These are phyloP conservation scores for Tachycineta bicolor DNA, from an alignment of 2,113 vertebrate species.

Conservation along the genomic window DNA sequence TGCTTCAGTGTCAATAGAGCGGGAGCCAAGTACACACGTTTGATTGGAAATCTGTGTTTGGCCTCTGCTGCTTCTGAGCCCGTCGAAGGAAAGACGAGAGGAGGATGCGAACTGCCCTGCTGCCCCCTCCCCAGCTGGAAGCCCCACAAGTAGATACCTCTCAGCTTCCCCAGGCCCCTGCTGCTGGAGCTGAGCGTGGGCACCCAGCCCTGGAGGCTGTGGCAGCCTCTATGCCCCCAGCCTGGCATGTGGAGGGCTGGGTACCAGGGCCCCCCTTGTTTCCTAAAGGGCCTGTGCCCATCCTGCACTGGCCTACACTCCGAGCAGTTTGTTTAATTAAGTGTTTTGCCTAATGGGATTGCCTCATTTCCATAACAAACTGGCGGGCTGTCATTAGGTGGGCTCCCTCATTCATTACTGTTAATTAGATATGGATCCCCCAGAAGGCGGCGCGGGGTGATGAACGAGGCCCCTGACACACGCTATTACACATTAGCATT, in stretches of 20 bases:
- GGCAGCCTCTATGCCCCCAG: neutral
- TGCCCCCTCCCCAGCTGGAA: neutral
- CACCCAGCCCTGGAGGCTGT: neutral
- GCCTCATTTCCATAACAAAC: conserved; percentile 79
- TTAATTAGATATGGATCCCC: conserved; percentile 85
- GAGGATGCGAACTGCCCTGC: rapidly evolving
- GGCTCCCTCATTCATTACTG: conserved; percentile 77
- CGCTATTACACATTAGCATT: conserved; percentile 79
- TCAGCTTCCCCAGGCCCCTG: neutral
- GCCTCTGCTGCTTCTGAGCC: neutral
- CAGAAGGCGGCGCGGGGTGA: conserved; percentile 74
- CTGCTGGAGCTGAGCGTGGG: neutral
- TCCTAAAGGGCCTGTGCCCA: neutral
- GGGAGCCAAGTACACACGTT: conserved; percentile 67
- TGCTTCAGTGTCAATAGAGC: conserved; percentile 74
- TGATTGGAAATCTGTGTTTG: conserved; percentile 65
- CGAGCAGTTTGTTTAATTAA: conserved; percentile 77
- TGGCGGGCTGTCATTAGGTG: conserved; percentile 72
- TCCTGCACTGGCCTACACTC: neutral
- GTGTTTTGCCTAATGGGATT: conserved; percentile 76
- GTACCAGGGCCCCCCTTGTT: neutral
- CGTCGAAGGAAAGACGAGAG: neutral
- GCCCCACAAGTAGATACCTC: rapidly evolving
- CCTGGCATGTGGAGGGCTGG: neutral
- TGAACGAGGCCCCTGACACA: conserved; percentile 78